These are phyloP conservation scores for Noturus placidus DNA, from an alignment of 2,113 vertebrate genomes.

Conservation along the genomic window DNA sequence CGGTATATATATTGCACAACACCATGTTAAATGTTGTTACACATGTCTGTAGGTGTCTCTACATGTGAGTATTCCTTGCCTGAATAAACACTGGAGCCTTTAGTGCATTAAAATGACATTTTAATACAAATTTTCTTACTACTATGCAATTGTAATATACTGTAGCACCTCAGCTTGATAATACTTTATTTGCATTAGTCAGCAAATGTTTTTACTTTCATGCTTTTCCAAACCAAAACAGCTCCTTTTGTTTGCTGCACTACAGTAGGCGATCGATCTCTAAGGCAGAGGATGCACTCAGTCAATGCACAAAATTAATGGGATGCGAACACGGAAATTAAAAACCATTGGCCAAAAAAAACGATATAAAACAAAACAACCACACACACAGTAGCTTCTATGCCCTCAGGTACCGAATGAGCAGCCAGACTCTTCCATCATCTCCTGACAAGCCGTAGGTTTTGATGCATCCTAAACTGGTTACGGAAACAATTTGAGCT, in stretches of 20 bases:
- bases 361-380: not conserved
- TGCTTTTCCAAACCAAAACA: not conserved
- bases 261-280: slow-evolving; percentile 24
- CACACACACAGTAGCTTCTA: not conserved
- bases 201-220: not conserved
- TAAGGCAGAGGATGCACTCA: not conserved
- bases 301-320: slow-evolving; percentile 19
- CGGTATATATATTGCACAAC: too few relatives aligned
- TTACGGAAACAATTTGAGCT: not conserved
- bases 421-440: slow-evolving; percentile 7
- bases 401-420: slow-evolving; percentile 15
- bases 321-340: not conserved
- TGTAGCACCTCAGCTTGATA: not conserved
- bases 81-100: too few relatives aligned
- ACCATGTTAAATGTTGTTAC: not conserved
- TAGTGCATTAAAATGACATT: too few relatives aligned
- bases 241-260: not conserved
- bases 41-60: not conserved
- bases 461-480: not conserved
- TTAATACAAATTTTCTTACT: not conserved
- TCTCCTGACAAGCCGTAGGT: not conserved
- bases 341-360: not conserved
- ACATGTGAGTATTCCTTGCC: not conserved
- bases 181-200: not conserved
- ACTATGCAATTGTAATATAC: not conserved